Evolutionary conservation across 1,140 invertebrate species (phyloP).

Genomic region (Pristionchus pacificus): DNA sequence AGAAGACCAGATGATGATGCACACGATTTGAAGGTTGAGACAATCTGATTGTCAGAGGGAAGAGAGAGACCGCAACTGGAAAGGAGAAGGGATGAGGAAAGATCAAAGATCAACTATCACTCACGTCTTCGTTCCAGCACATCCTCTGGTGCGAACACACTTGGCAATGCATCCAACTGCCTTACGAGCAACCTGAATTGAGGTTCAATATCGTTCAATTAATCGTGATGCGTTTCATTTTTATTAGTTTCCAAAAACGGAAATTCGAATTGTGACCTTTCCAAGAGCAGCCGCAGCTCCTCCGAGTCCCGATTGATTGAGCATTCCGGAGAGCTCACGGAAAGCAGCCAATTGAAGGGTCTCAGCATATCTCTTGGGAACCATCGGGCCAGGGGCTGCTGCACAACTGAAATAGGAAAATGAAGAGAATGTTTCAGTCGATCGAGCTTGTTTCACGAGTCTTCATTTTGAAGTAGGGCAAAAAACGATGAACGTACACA

Average conservation of each 20-base stretch:
- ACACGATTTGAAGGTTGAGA: constrained; percentile 31
- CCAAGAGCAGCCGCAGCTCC: too few species aligned
- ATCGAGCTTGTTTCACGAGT: too few species aligned
- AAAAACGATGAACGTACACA: constrained; percentile 1
- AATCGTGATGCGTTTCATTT: not conserved
- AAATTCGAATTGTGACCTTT: too few species aligned
- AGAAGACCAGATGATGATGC: constrained; percentile 33
- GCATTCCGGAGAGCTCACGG: constrained; percentile 32
- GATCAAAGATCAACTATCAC: not conserved
- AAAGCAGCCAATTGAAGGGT: constrained; percentile 35
- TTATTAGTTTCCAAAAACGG: not conserved
- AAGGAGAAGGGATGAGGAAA: not conserved
- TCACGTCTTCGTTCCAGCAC: constrained; percentile 33
- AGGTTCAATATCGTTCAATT: not conserved
- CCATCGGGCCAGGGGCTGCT: constrained; percentile 23
- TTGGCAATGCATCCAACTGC: not conserved
- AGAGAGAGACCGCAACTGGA: constrained; percentile 36
- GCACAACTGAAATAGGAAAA: constrained; percentile 33
- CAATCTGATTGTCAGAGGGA: constrained; percentile 31
- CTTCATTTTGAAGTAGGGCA: too few species aligned
- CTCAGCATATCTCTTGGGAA: constrained; percentile 31
- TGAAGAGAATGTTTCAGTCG: too few species aligned
- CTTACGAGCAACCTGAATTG: not conserved
- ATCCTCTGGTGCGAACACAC: too few species aligned
- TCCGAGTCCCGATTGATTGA: constrained; percentile 23